phyloP scores from a whole-genome alignment of 2,888 invertebrate genomes.

The Pocota personata region DNA sequence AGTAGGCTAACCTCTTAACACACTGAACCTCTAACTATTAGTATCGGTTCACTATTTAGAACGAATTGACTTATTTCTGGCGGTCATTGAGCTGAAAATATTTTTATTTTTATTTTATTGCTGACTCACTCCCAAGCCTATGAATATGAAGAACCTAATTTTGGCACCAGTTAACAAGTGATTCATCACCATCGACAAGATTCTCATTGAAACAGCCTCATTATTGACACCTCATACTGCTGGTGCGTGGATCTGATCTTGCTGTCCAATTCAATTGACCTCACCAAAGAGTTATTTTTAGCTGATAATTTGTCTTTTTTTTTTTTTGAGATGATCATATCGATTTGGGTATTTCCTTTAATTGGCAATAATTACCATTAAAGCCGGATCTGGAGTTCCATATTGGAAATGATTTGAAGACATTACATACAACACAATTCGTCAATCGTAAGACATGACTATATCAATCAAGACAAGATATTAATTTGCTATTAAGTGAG shows the following conservation, averaged over 20 bases:
- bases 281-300: slow-evolving; percentile 1
- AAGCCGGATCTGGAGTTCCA: slow-evolving; percentile 6
- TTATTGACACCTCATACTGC: slow-evolving; percentile 3
- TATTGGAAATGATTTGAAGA: background rate
- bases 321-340: background rate
- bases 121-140: background rate
- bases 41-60: background rate
- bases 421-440: background rate
- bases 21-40: background rate
- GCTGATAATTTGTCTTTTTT: background rate
- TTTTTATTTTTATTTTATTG: background rate
- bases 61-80: background rate
- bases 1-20: slow-evolving; percentile 24
- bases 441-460: background rate
- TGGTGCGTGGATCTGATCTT: background rate
- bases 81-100: slow-evolving; percentile 8
- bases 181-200: slow-evolving; percentile 7
- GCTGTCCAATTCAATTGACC: background rate
- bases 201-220: slow-evolving; percentile 18
- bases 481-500: background rate
- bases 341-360: slow-evolving; percentile 22
- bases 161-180: background rate
- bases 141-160: background rate
- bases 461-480: background rate
- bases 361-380: background rate